Base-by-base conservation (phyloP, 2,797 vertebrate species). In the Sebastes ruberrimus region DNA sequence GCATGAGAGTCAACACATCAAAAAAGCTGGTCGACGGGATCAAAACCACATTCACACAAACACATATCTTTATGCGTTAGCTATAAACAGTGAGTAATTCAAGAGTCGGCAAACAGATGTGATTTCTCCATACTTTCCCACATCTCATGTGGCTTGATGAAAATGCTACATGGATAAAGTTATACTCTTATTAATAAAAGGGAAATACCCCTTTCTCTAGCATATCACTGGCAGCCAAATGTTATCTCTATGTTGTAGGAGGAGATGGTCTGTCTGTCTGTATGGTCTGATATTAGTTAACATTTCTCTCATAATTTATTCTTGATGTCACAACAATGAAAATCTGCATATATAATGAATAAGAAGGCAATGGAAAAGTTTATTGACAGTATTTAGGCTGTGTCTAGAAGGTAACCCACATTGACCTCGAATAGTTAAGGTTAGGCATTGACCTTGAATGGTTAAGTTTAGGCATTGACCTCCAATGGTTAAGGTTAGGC, bases 21-120 rank as follows among this genome's bases (percentile, higher is more conserved):
- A 88, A 89, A 90, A 92, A 86, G 57, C 64, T 57, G 62, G 57
- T 74, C 6, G 10, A 63, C 61, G 35, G 42, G 66, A 84, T 85
- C 32, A 74, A 85, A 89, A 92, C 76, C 83, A 77, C 82, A 87
- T 76, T 84, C 53, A 52, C 75, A 81, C 84, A 86, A 83, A 86
- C 83, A 80, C 76, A 76, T 53, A 60, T 73, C 71, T 70, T 32
- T 71, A 82, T 62, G 78, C 64, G 76, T 88, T 85, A 77, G 74
- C 66, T 71, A 27, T 69, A 64, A 93, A 92, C 76, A 85, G 74
- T 65, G 28, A 80, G 42, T 10, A 61, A 49, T 80, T 86, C 9
- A 66, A 75, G 61, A 71, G 55, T 71, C 53, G 64, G 76, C 70
- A 86, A 89, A 84, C 80, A 88, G 61, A 88, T 82, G 76, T 73